Percentiles rank a stretch among this genome's conserved stretches.
Conservation (phyloP, 2,888 invertebrate genomes). For the Epistrophella euchroma region DNA sequence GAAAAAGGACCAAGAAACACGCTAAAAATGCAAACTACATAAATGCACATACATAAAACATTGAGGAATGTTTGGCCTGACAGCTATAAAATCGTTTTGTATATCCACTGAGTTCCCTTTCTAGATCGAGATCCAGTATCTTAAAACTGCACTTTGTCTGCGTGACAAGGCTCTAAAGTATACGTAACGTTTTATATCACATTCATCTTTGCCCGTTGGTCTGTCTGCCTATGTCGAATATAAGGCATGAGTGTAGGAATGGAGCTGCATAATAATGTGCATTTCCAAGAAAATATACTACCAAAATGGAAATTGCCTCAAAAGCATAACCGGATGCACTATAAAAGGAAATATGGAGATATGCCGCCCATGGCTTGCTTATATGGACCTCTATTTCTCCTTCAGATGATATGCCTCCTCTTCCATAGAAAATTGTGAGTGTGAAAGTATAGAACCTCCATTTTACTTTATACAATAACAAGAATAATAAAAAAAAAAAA, state of each 20-base stretch:
- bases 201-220: slow-evolving; percentile 32
- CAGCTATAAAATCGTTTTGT: slow-evolving; percentile 69
- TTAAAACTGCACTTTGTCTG: slow-evolving; percentile 53
- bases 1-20: slow-evolving; percentile 7
- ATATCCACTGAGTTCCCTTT: slow-evolving; percentile 57
- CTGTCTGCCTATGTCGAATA: background rate
- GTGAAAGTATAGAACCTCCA: slow-evolving; percentile 14
- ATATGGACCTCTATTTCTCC: slow-evolving; percentile 25
- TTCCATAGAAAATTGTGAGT: slow-evolving; percentile 20
- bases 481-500: background rate
- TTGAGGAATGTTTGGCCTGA: slow-evolving; percentile 63
- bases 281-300: slow-evolving; percentile 69
- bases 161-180: background rate
- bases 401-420: slow-evolving; percentile 24
- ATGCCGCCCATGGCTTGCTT: slow-evolving; percentile 29
- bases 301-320: slow-evolving; percentile 72
- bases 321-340: slow-evolving; percentile 72
- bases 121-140: slow-evolving; percentile 50
- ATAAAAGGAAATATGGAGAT: slow-evolving; percentile 69
- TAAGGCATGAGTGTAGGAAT: background rate
- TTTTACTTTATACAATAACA: background rate
- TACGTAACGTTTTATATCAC: background rate
- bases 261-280: slow-evolving; percentile 66
- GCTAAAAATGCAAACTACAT: slow-evolving; percentile 26
- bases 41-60: too few species aligned